Conservation (phyloP, 1,140 invertebrate genomes). For the Epicauta chinensis region DNA sequence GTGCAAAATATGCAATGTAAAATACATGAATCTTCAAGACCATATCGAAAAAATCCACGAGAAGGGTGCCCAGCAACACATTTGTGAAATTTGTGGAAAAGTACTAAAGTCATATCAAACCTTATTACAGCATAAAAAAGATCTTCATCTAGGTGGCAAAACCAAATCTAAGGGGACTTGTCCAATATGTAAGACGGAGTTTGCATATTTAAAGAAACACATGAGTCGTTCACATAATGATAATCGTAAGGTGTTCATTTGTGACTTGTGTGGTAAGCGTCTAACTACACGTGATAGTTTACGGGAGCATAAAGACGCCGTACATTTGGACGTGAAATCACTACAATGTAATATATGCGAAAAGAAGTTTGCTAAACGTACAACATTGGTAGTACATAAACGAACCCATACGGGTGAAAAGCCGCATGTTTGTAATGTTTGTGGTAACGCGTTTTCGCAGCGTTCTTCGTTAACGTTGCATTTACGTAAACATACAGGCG, state of each 20-base stretch:
- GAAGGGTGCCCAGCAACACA: slow-evolving; percentile 18
- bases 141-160: slow-evolving; percentile 50
- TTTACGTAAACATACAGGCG: slow-evolving; percentile 59
- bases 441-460: no score
- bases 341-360: slow-evolving; percentile 34
- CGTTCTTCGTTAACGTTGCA: no score
- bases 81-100: slow-evolving; percentile 34
- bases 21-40: slow-evolving; percentile 32
- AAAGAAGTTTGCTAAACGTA: slow-evolving; percentile 26
- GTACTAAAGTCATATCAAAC: slow-evolving; percentile 30
- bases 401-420: slow-evolving; percentile 71
- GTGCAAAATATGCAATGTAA: neutral
- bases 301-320: slow-evolving; percentile 56
- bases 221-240: no score
- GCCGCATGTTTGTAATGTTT: no score
- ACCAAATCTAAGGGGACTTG: no score
- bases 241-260: slow-evolving; percentile 41
- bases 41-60: slow-evolving; percentile 28
- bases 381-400: slow-evolving; percentile 58
- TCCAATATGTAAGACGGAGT: no score
- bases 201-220: no score
- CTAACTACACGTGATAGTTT: slow-evolving; percentile 61
- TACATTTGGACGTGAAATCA: slow-evolving; percentile 42
- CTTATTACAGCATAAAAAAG: slow-evolving; percentile 29
- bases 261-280: slow-evolving; percentile 70